These are phyloP conservation scores for Forbesichthys agassizii DNA, from an alignment of 2,113 vertebrate genomes.

Conservation along the genomic window DNA sequence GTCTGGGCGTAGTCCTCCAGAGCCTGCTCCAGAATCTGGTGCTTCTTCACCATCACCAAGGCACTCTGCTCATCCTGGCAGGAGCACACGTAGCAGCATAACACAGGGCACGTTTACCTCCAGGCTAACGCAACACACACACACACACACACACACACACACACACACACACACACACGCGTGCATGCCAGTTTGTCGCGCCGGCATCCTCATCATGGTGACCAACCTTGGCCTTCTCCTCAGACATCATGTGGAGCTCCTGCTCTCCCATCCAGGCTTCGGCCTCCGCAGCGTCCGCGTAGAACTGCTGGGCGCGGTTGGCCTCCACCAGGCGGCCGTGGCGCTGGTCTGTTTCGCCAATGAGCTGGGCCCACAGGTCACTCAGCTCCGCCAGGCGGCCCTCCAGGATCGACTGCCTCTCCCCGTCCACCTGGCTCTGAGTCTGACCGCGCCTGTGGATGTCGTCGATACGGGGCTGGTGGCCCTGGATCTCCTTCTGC, in stretches of 20 bases:
- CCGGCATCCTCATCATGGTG: not conserved
- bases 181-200: not conserved
- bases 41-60: conserved; percentile 90
- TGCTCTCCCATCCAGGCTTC: conserved; percentile 98
- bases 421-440: conserved; percentile 66
- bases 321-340: conserved; percentile 81
- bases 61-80: conserved; percentile 89
- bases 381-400: conserved; percentile 79
- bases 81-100: not conserved
- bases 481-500: conserved; percentile 93
- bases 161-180: not conserved
- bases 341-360: conserved; percentile 80
- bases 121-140: no score
- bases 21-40: conserved; percentile 87
- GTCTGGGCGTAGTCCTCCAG: conserved; percentile 89
- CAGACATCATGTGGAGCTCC: conserved; percentile 94
- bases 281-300: conserved; percentile 85
- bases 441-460: conserved; percentile 78
- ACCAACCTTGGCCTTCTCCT: conserved; percentile 91
- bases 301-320: conserved; percentile 89
- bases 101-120: not conserved
- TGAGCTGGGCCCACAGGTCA: conserved; percentile 83
- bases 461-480: conserved; percentile 89
- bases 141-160: not conserved
- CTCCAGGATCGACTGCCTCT: conserved; percentile 74